A percentile compares a stretch with the other conserved stretches of the same genome.
Evolutionary conservation across 2,888 invertebrate genomes (phyloP).

Genomic region (Myathropa florea): DNA sequence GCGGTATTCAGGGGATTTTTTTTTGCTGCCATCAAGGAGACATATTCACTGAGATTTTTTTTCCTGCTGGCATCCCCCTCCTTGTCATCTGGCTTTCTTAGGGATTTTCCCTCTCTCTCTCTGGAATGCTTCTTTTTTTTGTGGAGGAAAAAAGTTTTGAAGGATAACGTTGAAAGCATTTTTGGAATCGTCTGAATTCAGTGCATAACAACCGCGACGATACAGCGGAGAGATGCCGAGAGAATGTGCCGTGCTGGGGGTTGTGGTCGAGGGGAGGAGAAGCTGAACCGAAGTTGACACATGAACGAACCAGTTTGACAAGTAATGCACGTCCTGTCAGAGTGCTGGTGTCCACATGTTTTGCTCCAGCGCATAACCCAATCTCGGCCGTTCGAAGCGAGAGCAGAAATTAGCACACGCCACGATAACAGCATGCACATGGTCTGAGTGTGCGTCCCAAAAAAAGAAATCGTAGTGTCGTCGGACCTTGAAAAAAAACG

Average conservation of each 20-base stretch:
- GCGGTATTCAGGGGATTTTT: not conserved
- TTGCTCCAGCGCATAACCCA: too few species aligned
- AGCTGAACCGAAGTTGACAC: not conserved
- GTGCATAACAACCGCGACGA: slow-evolving; percentile 43
- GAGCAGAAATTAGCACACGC: slow-evolving; percentile 8
- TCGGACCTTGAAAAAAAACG: slow-evolving; percentile 32
- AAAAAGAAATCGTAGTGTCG: slow-evolving; percentile 13
- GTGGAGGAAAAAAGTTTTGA: slow-evolving; percentile 9
- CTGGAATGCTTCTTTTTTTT: slow-evolving; percentile 3
- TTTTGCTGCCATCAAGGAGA: slow-evolving; percentile 24
- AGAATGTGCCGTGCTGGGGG: not conserved
- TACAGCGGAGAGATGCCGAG: not conserved
- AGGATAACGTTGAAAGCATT: slow-evolving; percentile 53
- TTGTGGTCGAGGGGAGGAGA: not conserved
- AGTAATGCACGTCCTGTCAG: slow-evolving; percentile 1
- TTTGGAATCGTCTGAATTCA: slow-evolving; percentile 55
- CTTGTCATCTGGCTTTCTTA: not conserved
- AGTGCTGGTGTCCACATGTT: too few species aligned
- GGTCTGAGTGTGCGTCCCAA: not conserved
- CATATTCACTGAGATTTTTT: slow-evolving; percentile 29
- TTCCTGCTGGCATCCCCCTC: not conserved
- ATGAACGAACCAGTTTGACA: slow-evolving; percentile 6
- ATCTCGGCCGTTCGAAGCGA: not conserved
- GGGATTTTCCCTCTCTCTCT: not conserved
- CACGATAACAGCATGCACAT: slow-evolving; percentile 27